These are phyloP conservation scores for Conus canariensis DNA, from an alignment of 2,888 invertebrate genomes.

Conservation along the genomic window DNA sequence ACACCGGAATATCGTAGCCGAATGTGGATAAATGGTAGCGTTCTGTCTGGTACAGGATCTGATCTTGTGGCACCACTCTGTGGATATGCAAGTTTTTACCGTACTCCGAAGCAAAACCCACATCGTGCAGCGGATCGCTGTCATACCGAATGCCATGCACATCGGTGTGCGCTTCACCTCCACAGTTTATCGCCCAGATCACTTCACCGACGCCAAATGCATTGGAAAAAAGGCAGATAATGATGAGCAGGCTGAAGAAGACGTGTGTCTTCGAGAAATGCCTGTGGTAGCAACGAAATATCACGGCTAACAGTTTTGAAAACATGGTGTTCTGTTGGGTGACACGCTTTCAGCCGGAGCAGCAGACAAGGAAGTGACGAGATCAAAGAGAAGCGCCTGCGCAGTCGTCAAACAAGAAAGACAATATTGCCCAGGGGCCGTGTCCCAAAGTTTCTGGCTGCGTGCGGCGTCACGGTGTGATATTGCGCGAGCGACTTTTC, in stretches of 20 bases:
- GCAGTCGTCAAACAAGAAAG: slow-evolving; percentile 20
- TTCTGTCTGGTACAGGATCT: slow-evolving; percentile 93
- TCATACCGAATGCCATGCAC: slow-evolving; percentile 92
- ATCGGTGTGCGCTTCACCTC: slow-evolving; percentile 94
- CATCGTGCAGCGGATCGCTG: slow-evolving; percentile 82
- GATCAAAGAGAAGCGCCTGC: slow-evolving; percentile 23
- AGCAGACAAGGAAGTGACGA: slow-evolving; percentile 52
- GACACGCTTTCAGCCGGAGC: slow-evolving; percentile 47
- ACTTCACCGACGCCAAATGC: slow-evolving; percentile 75
- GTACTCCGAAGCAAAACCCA: slow-evolving; percentile 87
- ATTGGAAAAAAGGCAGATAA: slow-evolving; percentile 56
- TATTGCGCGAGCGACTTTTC: too few species aligned
- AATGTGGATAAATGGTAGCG: slow-evolving; percentile 96
- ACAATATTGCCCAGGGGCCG: background rate
- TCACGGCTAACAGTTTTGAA: slow-evolving; percentile 43
- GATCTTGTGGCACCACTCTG: slow-evolving; percentile 84
- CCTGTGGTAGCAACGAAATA: slow-evolving; percentile 36
- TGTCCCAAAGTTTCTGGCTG: background rate
- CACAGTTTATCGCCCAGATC: slow-evolving; percentile 82
- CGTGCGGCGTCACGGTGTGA: too few species aligned
- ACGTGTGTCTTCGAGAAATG: slow-evolving; percentile 40
- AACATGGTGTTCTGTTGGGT: slow-evolving; percentile 40
- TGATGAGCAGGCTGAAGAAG: slow-evolving; percentile 46
- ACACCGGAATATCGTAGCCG: slow-evolving; percentile 91
- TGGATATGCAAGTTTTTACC: slow-evolving; percentile 94